Evolutionary conservation across 2,113 vertebrate genomes (phyloP), one percentile per base, ranked within the genome.

Genomic region (Chamaetylas fuelleborni): DNA sequence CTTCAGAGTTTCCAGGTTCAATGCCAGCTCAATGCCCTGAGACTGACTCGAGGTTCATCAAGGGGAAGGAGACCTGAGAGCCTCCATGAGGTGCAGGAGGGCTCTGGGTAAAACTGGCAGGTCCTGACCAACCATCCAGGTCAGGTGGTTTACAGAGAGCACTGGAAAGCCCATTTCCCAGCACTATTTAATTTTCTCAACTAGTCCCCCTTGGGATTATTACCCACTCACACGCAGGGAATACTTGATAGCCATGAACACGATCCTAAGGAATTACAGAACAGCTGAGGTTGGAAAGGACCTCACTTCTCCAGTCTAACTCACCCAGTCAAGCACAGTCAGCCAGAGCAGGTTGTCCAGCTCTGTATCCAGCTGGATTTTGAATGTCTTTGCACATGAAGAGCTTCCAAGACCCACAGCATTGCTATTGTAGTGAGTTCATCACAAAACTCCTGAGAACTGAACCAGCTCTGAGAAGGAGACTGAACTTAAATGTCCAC

Each of bases 311-410:
- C 34, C 25, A 36, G 43, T n/a, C 31, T 14, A 61, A 17, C 12
- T 33, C 0, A 0, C 24, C 66, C 10, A 6, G 19, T 20, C 33
- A 82, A 58, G 43, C 33, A 33, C 2, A 3, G 57, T 33, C 40
- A 60, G 28, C 31, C 50, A 78, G 31, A 67, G 26, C 34, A 89
- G 42, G 31, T 2, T 58, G 34, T 24, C 8, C 56, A 76, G 23
- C 6, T 33, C 53, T 48, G 5, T 12, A 26, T 43, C 26, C 54
- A 43, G 19, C 1, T 65, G 67, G 3, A 43, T 58, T 83, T 50
- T 86, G 40, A 77, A 40, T 12, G 11, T n/a, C 34, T 69, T 8
- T 12, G 12, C 20, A 33, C 62, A 33, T 14, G 6, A 20, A 83
- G 19, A 28, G 36, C 24, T 70, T 64, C 86, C 42, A 40, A 67